Evolutionary conservation across 2,797 vertebrate genomes (phyloP).

Genomic region (Fratercula arctica): DNA sequence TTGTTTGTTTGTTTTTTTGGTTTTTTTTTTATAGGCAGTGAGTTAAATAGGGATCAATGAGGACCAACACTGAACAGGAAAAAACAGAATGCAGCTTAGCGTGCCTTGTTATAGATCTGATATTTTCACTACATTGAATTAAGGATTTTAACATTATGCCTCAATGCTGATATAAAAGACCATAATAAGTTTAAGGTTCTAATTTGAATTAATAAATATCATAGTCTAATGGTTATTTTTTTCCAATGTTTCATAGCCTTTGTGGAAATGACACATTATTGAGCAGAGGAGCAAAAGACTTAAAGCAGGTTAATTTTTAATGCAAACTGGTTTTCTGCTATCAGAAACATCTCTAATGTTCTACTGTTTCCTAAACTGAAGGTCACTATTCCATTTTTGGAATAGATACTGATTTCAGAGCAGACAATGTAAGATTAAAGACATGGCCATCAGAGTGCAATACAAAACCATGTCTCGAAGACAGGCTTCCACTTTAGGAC

Average conservation of each 20-base stretch:
- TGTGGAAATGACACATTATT: background rate
- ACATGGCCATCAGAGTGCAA: background rate
- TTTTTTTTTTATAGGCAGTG: constrained; percentile 27
- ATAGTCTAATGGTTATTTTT: background rate
- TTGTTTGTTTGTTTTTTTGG: too few species aligned
- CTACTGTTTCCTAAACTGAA: background rate
- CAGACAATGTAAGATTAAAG: background rate
- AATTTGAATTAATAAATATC: background rate
- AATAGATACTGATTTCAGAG: background rate
- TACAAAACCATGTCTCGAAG: background rate
- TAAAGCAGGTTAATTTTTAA: background rate
- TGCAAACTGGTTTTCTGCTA: background rate
- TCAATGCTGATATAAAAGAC: background rate
- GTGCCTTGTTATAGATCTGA: background rate
- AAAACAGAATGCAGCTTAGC: background rate
- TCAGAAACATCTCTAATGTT: background rate
- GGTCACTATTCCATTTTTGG: background rate
- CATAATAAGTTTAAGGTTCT: background rate
- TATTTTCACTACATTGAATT: background rate
- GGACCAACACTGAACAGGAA: background rate
- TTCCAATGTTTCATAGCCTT: background rate
- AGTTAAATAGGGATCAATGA: constrained; percentile 5
- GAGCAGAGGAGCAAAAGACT: background rate
- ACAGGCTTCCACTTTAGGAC: background rate
- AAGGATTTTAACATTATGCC: background rate